Conservation (phyloP, 2,113 vertebrate genomes). For the Hystrix brachyura region DNA sequence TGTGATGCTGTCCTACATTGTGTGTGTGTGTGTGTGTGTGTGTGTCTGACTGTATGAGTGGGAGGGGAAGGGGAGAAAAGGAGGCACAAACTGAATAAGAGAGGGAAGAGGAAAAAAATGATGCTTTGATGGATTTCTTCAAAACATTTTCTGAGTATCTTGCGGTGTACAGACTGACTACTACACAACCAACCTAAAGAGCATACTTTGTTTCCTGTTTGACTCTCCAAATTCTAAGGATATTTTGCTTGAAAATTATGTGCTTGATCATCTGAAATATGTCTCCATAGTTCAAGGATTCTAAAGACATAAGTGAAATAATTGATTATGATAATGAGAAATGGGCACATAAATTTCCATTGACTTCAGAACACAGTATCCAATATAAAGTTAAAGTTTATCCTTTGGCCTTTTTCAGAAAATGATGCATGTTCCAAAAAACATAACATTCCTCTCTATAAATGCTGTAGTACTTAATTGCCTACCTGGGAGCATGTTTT, state of each 20-base stretch:
- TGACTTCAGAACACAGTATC: not conserved
- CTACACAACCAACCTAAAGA: conserved; percentile 22
- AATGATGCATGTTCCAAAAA: not conserved
- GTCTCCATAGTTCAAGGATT: not conserved
- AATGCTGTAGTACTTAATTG: not conserved
- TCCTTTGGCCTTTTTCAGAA: conserved; percentile 9
- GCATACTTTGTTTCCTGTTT: not conserved
- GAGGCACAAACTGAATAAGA: not conserved
- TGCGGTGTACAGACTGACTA: not conserved
- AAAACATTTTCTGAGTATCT: not conserved
- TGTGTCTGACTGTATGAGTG: not conserved
- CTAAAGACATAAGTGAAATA: not conserved
- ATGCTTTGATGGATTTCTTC: not conserved
- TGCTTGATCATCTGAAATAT: conserved; percentile 20
- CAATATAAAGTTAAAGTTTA: conserved; percentile 31
- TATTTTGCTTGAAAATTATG: not conserved
- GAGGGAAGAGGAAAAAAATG: not conserved
- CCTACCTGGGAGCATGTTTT: not conserved
- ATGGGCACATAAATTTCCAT: not conserved
- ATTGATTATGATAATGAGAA: not conserved
- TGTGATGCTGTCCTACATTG: not conserved
- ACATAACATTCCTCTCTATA: not conserved
- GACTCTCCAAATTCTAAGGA: not conserved
- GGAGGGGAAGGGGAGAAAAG: not conserved
- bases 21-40: not conserved